These are phyloP conservation scores for Penaeus japonicus DNA, from an alignment of 1,140 invertebrate genomes.

Conservation along the genomic window DNA sequence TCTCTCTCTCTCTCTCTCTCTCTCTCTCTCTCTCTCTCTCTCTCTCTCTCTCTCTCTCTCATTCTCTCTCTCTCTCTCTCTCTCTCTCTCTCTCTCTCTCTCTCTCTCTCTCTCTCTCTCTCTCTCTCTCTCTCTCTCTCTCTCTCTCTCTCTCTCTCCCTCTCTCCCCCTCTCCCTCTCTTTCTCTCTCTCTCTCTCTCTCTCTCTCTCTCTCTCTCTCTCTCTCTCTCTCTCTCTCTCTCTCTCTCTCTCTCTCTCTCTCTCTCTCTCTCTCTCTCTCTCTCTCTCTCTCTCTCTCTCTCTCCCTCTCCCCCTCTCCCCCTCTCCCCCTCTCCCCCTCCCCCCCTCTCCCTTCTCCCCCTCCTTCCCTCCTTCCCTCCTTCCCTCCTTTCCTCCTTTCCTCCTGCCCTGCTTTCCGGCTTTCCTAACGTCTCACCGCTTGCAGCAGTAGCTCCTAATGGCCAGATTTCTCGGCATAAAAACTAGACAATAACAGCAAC, in stretches of 20 bases:
- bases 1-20: too few species aligned
- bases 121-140: too few species aligned
- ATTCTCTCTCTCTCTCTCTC: too few species aligned
- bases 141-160: too few species aligned
- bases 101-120: too few species aligned
- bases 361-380: background rate
- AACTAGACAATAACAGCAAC: background rate
- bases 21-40: too few species aligned
- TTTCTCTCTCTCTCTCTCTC: background rate
- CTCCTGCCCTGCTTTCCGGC: too few species aligned
- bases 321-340: background rate
- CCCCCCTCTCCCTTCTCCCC: background rate
- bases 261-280: background rate
- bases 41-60: too few species aligned
- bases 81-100: too few species aligned
- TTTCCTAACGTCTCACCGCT: too few species aligned
- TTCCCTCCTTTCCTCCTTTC: background rate
- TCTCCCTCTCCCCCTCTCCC: background rate
- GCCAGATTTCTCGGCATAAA: background rate
- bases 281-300: background rate
- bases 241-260: conserved; percentile 1
- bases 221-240: background rate
- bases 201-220: background rate
- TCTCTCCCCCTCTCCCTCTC: too few species aligned
- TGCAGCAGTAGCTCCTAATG: too few species aligned